Evolutionary conservation across 2,113 vertebrate species (phyloP).

Genomic region (Aegypius monachus): DNA sequence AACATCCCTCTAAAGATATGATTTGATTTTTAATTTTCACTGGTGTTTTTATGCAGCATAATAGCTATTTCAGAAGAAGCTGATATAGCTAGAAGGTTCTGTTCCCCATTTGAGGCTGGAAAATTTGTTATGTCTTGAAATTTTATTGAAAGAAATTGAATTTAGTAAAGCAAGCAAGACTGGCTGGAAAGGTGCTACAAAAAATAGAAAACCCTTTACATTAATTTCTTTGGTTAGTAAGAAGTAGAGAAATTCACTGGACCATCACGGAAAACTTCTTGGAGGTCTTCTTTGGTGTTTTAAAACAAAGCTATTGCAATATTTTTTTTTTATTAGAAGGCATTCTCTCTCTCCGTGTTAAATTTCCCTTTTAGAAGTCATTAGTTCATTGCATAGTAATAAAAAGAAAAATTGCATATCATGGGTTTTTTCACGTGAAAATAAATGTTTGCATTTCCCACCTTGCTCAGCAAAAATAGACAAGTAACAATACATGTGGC

Average conservation of each 20-base stretch:
- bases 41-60: background rate
- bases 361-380: background rate
- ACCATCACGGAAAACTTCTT: background rate
- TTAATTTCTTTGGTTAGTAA: background rate
- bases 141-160: background rate
- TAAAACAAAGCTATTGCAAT: background rate
- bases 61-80: background rate
- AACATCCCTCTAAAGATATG: background rate
- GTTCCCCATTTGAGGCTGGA: background rate
- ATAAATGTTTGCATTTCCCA: background rate
- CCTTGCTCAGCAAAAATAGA: background rate
- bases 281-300: background rate
- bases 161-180: background rate
- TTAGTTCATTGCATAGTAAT: background rate
- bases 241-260: background rate
- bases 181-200: background rate
- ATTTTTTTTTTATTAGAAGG: background rate
- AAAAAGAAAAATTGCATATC: background rate
- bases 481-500: background rate
- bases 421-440: background rate
- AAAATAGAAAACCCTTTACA: background rate
- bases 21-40: background rate
- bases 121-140: background rate
- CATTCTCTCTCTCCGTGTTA: background rate
- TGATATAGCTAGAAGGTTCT: background rate